These are phyloP conservation scores for Meliscaeva auricollis DNA, from an alignment of 2,888 invertebrate species.

Conservation along the genomic window DNA sequence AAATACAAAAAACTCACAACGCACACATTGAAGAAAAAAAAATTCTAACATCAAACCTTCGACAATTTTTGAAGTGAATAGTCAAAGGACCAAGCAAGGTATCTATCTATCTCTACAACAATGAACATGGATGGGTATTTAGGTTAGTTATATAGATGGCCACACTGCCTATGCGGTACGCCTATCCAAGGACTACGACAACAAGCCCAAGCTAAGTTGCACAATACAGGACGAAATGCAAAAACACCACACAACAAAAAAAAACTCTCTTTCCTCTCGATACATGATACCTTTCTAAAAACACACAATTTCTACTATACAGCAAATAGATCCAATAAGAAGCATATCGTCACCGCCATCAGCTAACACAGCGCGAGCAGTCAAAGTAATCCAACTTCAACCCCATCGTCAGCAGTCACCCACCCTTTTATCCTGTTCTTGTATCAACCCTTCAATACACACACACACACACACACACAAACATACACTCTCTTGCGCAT, in stretches of 20 bases:
- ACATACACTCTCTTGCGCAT: conserved; percentile 20
- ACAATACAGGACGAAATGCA: conserved; percentile 61
- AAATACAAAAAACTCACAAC: conserved; percentile 18
- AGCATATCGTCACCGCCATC: conserved; percentile 75
- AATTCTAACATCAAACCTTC: conserved; percentile 47
- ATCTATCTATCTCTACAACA: conserved; percentile 5
- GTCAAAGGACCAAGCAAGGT: conserved; percentile 56
- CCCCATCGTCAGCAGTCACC: conserved; percentile 39
- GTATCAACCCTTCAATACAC: conserved; percentile 60
- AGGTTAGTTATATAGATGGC: conserved; percentile 66
- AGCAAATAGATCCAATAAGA: conserved; percentile 70
- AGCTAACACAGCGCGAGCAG: conserved; percentile 73
- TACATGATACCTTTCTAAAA: conserved; percentile 56
- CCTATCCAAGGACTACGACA: conserved; percentile 74
- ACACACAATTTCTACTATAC: conserved; percentile 39
- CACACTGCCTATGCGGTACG: conserved; percentile 69
- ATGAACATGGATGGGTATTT: conserved; percentile 62
- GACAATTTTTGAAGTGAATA: conserved; percentile 61
- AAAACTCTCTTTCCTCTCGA: conserved; percentile 3
- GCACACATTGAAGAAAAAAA: conserved; percentile 20
- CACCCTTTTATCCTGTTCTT: background rate
- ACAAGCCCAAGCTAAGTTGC: conserved; percentile 71
- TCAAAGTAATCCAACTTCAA: conserved; percentile 72
- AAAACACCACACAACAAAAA: conserved; percentile 41
- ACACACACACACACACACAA: conserved; percentile 30